These are phyloP conservation scores for Neolamprologus tretocephalus DNA, from an alignment of 2,113 vertebrate species.

Conservation along the genomic window DNA sequence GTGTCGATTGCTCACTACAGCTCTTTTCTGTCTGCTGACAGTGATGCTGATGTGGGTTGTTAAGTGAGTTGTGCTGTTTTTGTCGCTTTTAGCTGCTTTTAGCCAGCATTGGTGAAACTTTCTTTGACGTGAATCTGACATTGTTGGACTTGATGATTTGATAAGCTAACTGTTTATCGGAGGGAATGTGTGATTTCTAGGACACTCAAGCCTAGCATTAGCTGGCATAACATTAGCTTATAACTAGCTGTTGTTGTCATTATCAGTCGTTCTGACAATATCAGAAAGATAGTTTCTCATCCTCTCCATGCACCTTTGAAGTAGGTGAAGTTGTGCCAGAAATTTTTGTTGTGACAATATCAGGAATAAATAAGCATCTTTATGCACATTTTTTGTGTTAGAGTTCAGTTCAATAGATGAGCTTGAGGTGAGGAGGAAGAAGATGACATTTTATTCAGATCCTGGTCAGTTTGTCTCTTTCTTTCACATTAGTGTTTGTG, in stretches of 20 bases:
- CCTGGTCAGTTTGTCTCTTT: neutral
- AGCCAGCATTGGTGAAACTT: neutral
- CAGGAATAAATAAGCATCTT: neutral
- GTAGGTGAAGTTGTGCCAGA: neutral
- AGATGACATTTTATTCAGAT: neutral
- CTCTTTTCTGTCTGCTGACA: neutral
- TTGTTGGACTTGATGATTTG: neutral
- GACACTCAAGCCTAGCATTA: neutral
- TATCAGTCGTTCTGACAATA: neutral
- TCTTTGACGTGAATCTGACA: neutral
- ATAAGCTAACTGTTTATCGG: neutral
- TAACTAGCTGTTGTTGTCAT: neutral
- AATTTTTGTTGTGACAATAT: neutral
- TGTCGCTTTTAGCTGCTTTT: neutral
- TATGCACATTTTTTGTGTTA: neutral
- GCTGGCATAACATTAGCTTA: neutral
- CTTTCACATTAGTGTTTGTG: neutral
- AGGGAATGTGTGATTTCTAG: fast-evolving
- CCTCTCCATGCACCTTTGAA: neutral
- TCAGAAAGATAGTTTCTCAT: neutral
- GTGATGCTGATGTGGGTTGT: neutral
- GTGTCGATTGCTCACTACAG: neutral
- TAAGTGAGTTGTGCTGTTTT: neutral
- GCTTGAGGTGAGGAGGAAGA: neutral
- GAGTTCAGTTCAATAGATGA: neutral